These are phyloP conservation scores for Dasypus novemcinctus DNA, from an alignment of 2,113 vertebrate genomes.

Conservation along the genomic window DNA sequence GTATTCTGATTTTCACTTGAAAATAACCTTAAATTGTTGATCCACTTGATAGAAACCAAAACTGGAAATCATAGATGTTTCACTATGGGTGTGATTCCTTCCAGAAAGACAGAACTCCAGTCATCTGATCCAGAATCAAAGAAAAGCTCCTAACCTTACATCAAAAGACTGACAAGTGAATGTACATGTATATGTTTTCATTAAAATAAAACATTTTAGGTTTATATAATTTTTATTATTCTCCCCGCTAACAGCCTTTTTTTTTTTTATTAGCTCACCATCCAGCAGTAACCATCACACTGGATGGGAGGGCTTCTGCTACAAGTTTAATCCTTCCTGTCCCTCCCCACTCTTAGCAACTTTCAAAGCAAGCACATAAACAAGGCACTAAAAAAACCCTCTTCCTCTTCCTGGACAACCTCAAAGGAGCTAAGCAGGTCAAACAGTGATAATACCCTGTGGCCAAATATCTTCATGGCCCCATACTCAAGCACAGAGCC, in stretches of 20 bases:
- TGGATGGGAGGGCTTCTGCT: background rate
- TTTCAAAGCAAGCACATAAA: background rate
- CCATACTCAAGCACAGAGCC: background rate
- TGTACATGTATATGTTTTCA: background rate
- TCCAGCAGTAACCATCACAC: background rate
- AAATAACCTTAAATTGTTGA: conserved; percentile 5
- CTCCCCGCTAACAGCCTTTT: background rate
- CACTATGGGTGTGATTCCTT: background rate
- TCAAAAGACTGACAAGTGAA: background rate
- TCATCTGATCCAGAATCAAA: background rate
- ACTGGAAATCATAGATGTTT: background rate
- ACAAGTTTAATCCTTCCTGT: background rate
- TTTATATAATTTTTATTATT: background rate
- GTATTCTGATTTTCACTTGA: background rate
- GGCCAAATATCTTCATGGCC: background rate
- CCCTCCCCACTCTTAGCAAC: background rate
- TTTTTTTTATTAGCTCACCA: background rate
- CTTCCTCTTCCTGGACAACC: background rate
- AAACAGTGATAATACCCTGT: background rate
- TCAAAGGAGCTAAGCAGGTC: background rate
- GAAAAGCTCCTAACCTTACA: background rate
- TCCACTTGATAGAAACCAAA: conserved; percentile 13
- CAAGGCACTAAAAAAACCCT: background rate
- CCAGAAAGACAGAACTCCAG: background rate
- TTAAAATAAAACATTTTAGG: background rate